Conservation (phyloP, 2,113 vertebrate genomes). For the Neolamprologus toae region DNA sequence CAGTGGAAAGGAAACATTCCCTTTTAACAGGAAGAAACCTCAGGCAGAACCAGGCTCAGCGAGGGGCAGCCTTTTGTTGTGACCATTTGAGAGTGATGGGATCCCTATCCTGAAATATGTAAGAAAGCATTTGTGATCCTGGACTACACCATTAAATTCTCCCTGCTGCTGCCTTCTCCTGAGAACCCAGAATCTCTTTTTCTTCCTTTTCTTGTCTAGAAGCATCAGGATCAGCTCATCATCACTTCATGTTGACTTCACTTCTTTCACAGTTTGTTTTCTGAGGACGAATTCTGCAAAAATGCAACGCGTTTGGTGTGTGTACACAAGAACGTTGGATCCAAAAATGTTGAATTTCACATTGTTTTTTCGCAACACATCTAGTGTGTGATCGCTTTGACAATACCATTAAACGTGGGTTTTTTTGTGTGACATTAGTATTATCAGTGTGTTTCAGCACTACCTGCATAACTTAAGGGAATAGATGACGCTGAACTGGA, state of each 20-base stretch:
- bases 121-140: background rate
- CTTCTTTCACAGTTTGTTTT: background rate
- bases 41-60: background rate
- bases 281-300: background rate
- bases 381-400: background rate
- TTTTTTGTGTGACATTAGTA: background rate
- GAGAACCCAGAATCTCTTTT: background rate
- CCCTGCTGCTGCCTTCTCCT: background rate
- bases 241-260: background rate
- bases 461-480: background rate
- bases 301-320: background rate
- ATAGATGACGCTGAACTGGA: background rate
- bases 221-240: background rate
- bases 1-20: background rate
- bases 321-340: background rate
- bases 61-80: background rate
- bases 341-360: background rate
- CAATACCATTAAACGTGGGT: accelerated
- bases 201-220: background rate
- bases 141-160: background rate
- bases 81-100: background rate
- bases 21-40: background rate
- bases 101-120: background rate
- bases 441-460: background rate
- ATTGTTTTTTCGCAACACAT: background rate